Conservation (phyloP, 2,797 vertebrate species). For the Anabacerthia variegaticeps region DNA sequence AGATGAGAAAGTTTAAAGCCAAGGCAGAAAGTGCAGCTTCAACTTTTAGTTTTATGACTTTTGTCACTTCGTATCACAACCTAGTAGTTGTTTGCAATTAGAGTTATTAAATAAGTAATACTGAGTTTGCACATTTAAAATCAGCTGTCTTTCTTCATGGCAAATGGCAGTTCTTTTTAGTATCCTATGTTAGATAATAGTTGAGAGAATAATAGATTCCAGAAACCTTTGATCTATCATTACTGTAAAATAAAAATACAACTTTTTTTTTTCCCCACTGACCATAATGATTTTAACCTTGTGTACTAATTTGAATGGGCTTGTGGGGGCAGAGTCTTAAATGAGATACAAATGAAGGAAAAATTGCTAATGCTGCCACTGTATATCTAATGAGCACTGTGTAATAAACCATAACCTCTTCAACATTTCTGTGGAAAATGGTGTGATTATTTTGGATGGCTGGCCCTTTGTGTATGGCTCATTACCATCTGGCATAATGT, state of each 20-base stretch:
- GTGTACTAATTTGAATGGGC: conserved; percentile 78
- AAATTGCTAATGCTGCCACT: conserved; percentile 81
- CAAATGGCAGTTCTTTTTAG: conserved; percentile 58
- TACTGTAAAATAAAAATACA: conserved; percentile 77
- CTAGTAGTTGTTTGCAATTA: conserved; percentile 50
- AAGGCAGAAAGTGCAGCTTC: conserved; percentile 34
- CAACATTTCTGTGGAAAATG: conserved; percentile 81
- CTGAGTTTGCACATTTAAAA: conserved; percentile 60
- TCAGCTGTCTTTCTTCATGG: conserved; percentile 35
- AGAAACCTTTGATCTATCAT: conserved; percentile 72
- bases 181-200: conserved; percentile 67
- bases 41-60: conserved; percentile 53
- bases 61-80: conserved; percentile 46
- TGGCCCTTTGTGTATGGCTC: conserved; percentile 86
- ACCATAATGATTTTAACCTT: conserved; percentile 82
- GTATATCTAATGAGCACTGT: conserved; percentile 84
- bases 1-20: conserved; percentile 49
- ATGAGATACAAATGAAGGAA: conserved; percentile 82
- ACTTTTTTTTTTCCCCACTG: conserved; percentile 57
- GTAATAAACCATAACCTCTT: conserved; percentile 88
- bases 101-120: conserved; percentile 67
- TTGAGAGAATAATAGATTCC: conserved; percentile 72
- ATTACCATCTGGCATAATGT: conserved; percentile 93
- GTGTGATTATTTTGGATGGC: conserved; percentile 86
- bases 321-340: conserved; percentile 79